Evolutionary conservation across 2,113 vertebrate genomes (phyloP).

Genomic region (Epinephelus moara): DNA sequence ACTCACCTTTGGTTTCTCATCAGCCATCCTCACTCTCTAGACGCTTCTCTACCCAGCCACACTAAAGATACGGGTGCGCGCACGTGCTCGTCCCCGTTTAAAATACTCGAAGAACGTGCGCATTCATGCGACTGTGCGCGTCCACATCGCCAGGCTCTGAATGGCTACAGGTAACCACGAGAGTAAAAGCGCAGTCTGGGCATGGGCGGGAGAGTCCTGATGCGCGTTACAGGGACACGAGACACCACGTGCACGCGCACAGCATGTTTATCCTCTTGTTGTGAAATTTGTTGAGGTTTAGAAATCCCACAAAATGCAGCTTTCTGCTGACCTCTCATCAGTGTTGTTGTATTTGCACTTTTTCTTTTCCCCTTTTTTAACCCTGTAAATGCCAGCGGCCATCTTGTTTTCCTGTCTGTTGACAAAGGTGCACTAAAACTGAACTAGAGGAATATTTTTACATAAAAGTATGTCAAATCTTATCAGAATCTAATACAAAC

Average conservation of each 20-base stretch:
- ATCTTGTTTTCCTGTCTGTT: slow-evolving; percentile 79
- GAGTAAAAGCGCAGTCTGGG: slow-evolving; percentile 53
- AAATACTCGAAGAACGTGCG: slow-evolving; percentile 79
- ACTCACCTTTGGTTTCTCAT: slow-evolving; percentile 98
- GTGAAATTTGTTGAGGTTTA: not conserved
- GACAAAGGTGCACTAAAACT: not conserved
- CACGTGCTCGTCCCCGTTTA: slow-evolving; percentile 80
- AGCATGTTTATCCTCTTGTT: slow-evolving; percentile 48
- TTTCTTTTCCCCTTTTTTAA: slow-evolving; percentile 8
- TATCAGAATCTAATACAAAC: not conserved
- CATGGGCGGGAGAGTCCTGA: slow-evolving; percentile 67
- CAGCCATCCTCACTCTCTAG: slow-evolving; percentile 93
- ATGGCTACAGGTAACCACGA: slow-evolving; percentile 71
- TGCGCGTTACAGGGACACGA: slow-evolving; percentile 71
- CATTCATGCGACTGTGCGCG: slow-evolving; percentile 77
- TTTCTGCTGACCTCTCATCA: no score
- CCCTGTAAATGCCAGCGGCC: slow-evolving; percentile 65
- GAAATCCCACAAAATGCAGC: not conserved
- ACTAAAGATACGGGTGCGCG: slow-evolving; percentile 89
- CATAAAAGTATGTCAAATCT: not conserved
- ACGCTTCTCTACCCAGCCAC: slow-evolving; percentile 88
- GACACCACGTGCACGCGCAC: slow-evolving; percentile 81
- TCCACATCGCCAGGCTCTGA: slow-evolving; percentile 54
- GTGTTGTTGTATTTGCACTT: not conserved
- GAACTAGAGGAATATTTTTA: not conserved